These are phyloP conservation scores for Pararge aegeria DNA, from an alignment of 1,140 invertebrate genomes.

Conservation along the genomic window DNA sequence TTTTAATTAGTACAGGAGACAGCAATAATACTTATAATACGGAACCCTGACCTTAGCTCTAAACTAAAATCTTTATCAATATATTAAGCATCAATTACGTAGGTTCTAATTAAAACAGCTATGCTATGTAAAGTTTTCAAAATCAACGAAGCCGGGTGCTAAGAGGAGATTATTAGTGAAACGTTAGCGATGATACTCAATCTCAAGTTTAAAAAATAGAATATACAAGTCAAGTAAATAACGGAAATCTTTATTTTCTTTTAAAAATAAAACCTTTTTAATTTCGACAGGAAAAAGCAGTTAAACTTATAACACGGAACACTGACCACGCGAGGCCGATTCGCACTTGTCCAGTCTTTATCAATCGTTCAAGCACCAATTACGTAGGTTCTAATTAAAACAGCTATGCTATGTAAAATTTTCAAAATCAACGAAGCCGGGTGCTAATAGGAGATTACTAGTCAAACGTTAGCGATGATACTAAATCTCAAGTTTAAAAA, in stretches of 20 bases:
- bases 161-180: not conserved
- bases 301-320: too few species aligned
- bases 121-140: conserved; percentile 3
- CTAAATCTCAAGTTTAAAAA: conserved; percentile 56
- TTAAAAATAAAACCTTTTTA: too few species aligned
- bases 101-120: not conserved
- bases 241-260: too few species aligned
- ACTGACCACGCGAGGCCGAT: too few species aligned
- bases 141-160: not conserved
- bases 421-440: not conserved
- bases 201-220: too few species aligned
- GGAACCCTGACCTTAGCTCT: too few species aligned
- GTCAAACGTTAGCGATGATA: conserved; percentile 30
- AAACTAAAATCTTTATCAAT: too few species aligned
- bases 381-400: not conserved
- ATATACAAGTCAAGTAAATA: too few species aligned
- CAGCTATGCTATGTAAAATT: not conserved
- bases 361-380: not conserved
- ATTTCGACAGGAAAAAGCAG: too few species aligned
- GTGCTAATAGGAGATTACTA: not conserved
- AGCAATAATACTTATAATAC: too few species aligned
- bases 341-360: too few species aligned
- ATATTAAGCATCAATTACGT: not conserved
- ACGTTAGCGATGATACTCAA: conserved; percentile 35
- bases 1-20: too few species aligned